Conservation (phyloP, 2,113 vertebrate genomes). For the Epinephelus lanceolatus region DNA sequence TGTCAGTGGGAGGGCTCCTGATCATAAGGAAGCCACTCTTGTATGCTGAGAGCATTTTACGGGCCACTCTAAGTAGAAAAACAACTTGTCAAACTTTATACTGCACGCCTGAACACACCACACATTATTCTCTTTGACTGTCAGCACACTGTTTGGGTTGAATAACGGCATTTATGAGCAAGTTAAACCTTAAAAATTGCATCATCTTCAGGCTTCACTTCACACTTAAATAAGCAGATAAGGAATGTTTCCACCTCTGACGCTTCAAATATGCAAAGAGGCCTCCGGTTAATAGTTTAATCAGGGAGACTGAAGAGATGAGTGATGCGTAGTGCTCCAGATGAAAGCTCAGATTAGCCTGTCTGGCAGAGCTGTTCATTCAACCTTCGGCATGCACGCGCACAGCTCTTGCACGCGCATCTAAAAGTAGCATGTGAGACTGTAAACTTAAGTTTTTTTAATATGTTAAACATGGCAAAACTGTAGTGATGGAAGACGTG, state of each 20-base stretch:
- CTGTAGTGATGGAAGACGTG: not conserved
- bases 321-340: slow-evolving; percentile 16
- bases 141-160: not conserved
- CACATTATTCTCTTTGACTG: not conserved
- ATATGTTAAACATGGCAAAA: not conserved
- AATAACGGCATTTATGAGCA: not conserved
- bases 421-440: not conserved
- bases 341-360: slow-evolving; percentile 64
- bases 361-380: slow-evolving; percentile 53
- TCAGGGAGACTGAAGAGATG: slow-evolving; percentile 19
- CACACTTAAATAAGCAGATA: not conserved
- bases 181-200: not conserved
- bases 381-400: slow-evolving; percentile 16
- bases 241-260: not conserved
- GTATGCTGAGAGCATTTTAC: not conserved
- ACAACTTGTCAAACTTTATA: slow-evolving; percentile 41
- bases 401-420: not conserved
- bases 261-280: not conserved
- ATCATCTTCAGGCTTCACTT: not conserved
- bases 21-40: not conserved
- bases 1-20: slow-evolving; percentile 37
- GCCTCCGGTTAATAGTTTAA: not conserved
- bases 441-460: not conserved
- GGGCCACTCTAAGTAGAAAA: not conserved
- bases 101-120: not conserved